Conservation (phyloP, 2,888 invertebrate genomes). For the Temnothorax unifasciatus region DNA sequence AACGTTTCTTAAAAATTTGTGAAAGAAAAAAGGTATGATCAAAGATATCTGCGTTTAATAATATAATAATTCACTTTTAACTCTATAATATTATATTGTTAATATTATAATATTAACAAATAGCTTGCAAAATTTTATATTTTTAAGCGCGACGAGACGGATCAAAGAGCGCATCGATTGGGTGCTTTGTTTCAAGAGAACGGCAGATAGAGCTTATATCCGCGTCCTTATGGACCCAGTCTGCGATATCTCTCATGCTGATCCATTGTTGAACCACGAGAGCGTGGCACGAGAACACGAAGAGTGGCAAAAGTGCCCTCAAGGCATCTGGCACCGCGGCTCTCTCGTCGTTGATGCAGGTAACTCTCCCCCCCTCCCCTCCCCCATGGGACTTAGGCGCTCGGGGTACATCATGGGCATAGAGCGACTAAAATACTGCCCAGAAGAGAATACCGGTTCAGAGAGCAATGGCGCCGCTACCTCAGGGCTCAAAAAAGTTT, state of each 20-base stretch:
- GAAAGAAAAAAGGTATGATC: background rate
- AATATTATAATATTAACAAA: background rate
- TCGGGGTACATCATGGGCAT: constrained; percentile 68
- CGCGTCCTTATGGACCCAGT: constrained; percentile 37
- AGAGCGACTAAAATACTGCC: constrained; percentile 76
- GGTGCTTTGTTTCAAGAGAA: constrained; percentile 41
- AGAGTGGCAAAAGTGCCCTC: constrained; percentile 80
- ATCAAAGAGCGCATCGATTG: constrained; percentile 25
- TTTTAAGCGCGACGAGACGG: constrained; percentile 1
- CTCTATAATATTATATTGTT: too few species aligned
- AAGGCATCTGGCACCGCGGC: constrained; percentile 69
- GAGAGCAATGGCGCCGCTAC: constrained; percentile 77
- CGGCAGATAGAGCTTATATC: constrained; percentile 41
- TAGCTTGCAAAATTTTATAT: background rate
- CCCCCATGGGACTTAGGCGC: constrained; percentile 59
- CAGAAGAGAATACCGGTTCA: constrained; percentile 81
- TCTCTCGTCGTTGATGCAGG: constrained; percentile 61
- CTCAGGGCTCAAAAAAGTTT: constrained; percentile 64
- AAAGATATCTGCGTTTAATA: background rate
- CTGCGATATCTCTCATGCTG: constrained; percentile 55
- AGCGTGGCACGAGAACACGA: constrained; percentile 74
- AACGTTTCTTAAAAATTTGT: background rate
- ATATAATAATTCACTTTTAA: background rate
- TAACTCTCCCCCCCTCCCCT: constrained; percentile 61
- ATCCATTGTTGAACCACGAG: constrained; percentile 51